These are phyloP conservation scores for Tetranychus truncatus DNA, from an alignment of 2,888 invertebrate genomes.

Conservation along the genomic window DNA sequence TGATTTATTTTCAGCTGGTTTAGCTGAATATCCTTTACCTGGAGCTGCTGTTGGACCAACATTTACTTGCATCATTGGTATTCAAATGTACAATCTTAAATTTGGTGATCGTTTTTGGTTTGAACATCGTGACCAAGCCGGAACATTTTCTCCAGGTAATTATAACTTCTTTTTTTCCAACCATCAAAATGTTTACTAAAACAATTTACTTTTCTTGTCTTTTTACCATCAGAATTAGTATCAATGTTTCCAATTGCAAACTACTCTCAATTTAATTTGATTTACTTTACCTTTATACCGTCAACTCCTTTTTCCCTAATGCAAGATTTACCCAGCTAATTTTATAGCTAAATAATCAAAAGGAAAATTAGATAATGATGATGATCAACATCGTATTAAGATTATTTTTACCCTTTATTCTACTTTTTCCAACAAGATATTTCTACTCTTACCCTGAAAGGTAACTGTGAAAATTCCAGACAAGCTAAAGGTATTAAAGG, in stretches of 20 bases:
- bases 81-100: slow-evolving; percentile 71
- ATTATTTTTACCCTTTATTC: too few relatives aligned
- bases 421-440: too few relatives aligned
- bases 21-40: slow-evolving; percentile 58
- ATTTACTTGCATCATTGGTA: slow-evolving; percentile 78
- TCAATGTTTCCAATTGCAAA: neutral
- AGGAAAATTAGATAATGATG: too few relatives aligned
- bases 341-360: too few relatives aligned
- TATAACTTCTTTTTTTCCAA: neutral
- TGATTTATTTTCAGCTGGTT: slow-evolving; percentile 78
- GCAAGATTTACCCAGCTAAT: neutral
- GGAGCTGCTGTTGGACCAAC: slow-evolving; percentile 86
- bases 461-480: too few relatives aligned
- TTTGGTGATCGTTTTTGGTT: slow-evolving; percentile 94
- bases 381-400: too few relatives aligned
- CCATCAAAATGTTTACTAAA: neutral
- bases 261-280: neutral
- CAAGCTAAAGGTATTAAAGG: too few relatives aligned
- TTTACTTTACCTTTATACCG: neutral
- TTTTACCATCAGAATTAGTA: neutral
- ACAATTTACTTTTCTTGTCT: neutral
- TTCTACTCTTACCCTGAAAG: too few relatives aligned
- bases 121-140: slow-evolving; percentile 27
- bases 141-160: slow-evolving; percentile 25
- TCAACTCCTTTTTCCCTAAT: neutral